Conservation (phyloP, 2,113 vertebrate genomes). For the Oncorhynchus mykiss region DNA sequence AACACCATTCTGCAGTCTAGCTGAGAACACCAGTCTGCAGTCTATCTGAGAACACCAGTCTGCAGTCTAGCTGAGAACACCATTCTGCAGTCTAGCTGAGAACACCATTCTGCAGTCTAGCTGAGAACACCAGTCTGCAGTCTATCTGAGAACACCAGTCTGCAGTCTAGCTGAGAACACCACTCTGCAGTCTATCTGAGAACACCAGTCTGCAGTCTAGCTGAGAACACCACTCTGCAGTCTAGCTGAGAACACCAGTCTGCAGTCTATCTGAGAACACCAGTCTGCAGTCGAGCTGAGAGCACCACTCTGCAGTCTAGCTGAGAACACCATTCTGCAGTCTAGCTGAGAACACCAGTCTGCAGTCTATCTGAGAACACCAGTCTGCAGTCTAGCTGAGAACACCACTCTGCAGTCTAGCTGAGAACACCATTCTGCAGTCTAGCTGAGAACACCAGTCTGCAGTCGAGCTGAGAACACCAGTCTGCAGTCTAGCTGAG, state of each 20-base stretch:
- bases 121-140: slow-evolving; percentile 51
- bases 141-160: slow-evolving; percentile 42
- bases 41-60: slow-evolving; percentile 46
- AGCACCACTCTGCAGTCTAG: slow-evolving; percentile 41
- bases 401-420: slow-evolving; percentile 42
- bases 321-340: slow-evolving; percentile 46
- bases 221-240: slow-evolving; percentile 46
- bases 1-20: slow-evolving; percentile 39
- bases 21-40: slow-evolving; percentile 46
- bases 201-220: slow-evolving; percentile 42
- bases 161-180: slow-evolving; percentile 47
- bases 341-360: slow-evolving; percentile 46
- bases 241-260: slow-evolving; percentile 52
- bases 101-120: slow-evolving; percentile 43
- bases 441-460: slow-evolving; percentile 38
- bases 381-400: slow-evolving; percentile 50
- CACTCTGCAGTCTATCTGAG: slow-evolving; percentile 50
- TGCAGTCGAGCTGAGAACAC: too few relatives aligned
- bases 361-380: slow-evolving; percentile 47
- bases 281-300: slow-evolving; percentile 40
- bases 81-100: slow-evolving; percentile 50
- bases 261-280: slow-evolving; percentile 14
- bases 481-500: slow-evolving; percentile 50
- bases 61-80: slow-evolving; percentile 47
- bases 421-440: slow-evolving; percentile 45